phyloP scores from a whole-genome alignment of 2,113 vertebrate species.

The Oreochromis tanganicae region DNA sequence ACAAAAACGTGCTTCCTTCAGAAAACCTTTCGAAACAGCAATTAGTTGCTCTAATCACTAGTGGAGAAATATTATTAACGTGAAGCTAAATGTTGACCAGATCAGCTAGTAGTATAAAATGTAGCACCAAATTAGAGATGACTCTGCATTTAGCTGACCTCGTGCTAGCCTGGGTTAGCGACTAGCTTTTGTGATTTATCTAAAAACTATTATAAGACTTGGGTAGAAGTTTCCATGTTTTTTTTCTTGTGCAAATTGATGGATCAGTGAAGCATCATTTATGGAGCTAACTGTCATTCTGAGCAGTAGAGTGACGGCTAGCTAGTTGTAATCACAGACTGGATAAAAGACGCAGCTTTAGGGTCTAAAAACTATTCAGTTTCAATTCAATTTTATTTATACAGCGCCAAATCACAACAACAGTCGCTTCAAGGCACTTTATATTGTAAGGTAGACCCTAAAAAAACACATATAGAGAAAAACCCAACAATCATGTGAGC shows the following conservation, averaged over 20 bases:
- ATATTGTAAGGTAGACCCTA: rapidly evolving
- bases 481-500: background rate
- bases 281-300: background rate
- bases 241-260: background rate
- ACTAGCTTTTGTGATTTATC: background rate
- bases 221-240: rapidly evolving
- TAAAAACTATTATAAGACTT: background rate
- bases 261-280: background rate
- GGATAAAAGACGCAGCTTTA: background rate
- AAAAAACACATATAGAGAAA: background rate
- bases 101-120: background rate
- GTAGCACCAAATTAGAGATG: rapidly evolving
- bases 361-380: background rate
- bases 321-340: background rate
- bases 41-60: background rate
- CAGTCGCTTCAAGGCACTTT: background rate
- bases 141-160: background rate
- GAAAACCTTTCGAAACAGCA: background rate
- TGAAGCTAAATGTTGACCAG: background rate
- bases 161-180: background rate
- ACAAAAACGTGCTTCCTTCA: background rate
- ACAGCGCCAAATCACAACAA: rapidly evolving
- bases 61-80: background rate
- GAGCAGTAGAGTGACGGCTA: background rate
- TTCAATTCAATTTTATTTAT: background rate